phyloP scores from a whole-genome alignment of 2,797 vertebrate species.

The Melanotaenia nigrans region DNA sequence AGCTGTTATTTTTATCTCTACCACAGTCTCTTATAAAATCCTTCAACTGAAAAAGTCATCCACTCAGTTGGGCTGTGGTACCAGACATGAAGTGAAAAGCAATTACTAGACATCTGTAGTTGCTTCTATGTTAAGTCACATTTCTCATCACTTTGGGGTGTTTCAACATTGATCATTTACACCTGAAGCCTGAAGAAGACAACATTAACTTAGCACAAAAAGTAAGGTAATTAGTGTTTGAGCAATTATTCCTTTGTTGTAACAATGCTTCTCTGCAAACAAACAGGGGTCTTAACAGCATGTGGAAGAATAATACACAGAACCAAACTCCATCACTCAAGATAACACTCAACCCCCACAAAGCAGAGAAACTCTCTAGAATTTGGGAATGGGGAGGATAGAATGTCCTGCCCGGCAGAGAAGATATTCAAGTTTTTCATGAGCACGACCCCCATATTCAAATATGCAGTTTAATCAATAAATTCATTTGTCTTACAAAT shows the following conservation, averaged over 20 bases:
- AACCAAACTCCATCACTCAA: no score
- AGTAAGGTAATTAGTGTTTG: neutral
- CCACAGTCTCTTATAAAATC: conserved; percentile 1
- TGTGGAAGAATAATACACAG: neutral
- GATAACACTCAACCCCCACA: no score
- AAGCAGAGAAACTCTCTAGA: no score
- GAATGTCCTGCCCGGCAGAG: no score
- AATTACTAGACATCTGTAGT: conserved; percentile 27
- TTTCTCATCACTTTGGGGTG: conserved; percentile 9
- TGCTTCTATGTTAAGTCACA: conserved; percentile 22
- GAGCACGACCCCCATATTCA: no score
- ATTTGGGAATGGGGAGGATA: no score
- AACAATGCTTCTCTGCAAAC: neutral
- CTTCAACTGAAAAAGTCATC: conserved; percentile 14
- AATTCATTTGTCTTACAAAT: neutral
- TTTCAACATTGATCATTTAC: neutral
- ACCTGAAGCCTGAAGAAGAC: neutral
- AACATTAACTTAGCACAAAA: neutral
- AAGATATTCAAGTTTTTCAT: no score
- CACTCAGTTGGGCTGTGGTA: conserved; percentile 21
- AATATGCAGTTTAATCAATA: no score
- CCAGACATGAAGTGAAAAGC: conserved; percentile 30
- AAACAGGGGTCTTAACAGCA: neutral
- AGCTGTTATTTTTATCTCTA: neutral
- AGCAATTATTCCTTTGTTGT: neutral